A percentile compares a stretch with the other conserved stretches of the same genome.
Conservation (phyloP, 2,113 vertebrate genomes). For the Colius striatus region DNA sequence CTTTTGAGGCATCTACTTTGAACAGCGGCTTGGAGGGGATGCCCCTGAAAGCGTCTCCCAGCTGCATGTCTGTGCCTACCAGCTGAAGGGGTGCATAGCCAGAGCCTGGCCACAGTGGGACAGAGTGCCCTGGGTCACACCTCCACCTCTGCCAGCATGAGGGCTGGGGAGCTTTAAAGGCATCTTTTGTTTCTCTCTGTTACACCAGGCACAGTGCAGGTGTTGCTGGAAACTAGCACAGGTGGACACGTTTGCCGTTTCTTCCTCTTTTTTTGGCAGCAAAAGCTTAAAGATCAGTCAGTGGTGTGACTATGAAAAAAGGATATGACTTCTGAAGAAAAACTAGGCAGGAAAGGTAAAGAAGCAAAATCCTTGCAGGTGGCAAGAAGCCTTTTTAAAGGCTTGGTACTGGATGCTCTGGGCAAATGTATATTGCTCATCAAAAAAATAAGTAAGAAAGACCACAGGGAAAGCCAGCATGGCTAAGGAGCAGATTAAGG, state of each 20-base stretch:
- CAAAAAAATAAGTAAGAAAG: neutral
- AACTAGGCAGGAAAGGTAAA: neutral
- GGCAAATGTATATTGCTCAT: neutral
- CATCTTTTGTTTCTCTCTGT: neutral
- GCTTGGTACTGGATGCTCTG: neutral
- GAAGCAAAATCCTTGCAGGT: neutral
- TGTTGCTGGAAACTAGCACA: neutral
- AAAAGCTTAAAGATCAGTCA: neutral
- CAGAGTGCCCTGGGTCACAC: neutral
- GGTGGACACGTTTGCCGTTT: fast-evolving
- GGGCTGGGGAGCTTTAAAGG: neutral
- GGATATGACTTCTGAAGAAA: neutral
- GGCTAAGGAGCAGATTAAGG: neutral
- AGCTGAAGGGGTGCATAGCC: neutral
- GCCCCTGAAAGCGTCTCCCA: neutral
- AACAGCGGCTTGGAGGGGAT: neutral
- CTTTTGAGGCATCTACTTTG: neutral
- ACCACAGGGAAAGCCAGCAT: neutral
- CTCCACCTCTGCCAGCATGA: neutral
- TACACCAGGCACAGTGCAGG: neutral
- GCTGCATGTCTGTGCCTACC: neutral
- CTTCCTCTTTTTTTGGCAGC: neutral
- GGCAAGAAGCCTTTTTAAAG: neutral
- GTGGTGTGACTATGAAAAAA: neutral
- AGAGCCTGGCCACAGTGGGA: neutral